phyloP scores from a whole-genome alignment of 23 tunicate species.

The Trididemnum nubilum region DNA sequence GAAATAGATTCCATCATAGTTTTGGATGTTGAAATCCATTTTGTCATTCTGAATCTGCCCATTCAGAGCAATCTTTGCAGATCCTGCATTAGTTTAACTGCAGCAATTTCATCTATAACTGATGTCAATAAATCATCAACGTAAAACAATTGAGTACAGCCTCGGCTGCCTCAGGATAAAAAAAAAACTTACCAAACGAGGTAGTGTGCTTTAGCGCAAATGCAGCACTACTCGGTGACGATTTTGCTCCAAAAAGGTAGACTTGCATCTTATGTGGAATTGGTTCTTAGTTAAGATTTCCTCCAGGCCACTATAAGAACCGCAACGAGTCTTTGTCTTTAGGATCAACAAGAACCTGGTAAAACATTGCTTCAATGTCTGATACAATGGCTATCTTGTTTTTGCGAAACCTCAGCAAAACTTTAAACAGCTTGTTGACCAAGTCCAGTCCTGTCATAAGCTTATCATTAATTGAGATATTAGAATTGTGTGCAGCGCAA shows the following conservation, averaged over 20 bases:
- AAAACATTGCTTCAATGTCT: slow-evolving; percentile 34
- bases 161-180: background rate
- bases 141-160: slow-evolving; percentile 24
- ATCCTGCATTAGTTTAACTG: background rate
- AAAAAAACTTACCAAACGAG: background rate
- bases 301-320: slow-evolving; percentile 36
- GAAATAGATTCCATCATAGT: slow-evolving; percentile 7
- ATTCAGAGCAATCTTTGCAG: background rate
- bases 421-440: slow-evolving; percentile 28
- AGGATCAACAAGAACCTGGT: slow-evolving; percentile 33
- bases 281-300: background rate
- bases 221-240: slow-evolving; percentile 25
- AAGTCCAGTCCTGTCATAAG: slow-evolving; percentile 44
- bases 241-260: slow-evolving; percentile 36
- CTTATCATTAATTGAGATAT: background rate
- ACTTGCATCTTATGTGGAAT: slow-evolving; percentile 24
- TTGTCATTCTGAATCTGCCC: slow-evolving; percentile 34
- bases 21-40: slow-evolving; percentile 3
- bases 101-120: background rate
- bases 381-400: slow-evolving; percentile 27
- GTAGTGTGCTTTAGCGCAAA: slow-evolving; percentile 8
- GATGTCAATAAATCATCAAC: slow-evolving; percentile 35
- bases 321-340: slow-evolving; percentile 17
- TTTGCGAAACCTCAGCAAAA: slow-evolving; percentile 27
- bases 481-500: slow-evolving; percentile 1